Percentiles rank a stretch among this genome's conserved stretches.
Conservation (phyloP, 2,888 invertebrate species). For the Xylota sylvarum region DNA sequence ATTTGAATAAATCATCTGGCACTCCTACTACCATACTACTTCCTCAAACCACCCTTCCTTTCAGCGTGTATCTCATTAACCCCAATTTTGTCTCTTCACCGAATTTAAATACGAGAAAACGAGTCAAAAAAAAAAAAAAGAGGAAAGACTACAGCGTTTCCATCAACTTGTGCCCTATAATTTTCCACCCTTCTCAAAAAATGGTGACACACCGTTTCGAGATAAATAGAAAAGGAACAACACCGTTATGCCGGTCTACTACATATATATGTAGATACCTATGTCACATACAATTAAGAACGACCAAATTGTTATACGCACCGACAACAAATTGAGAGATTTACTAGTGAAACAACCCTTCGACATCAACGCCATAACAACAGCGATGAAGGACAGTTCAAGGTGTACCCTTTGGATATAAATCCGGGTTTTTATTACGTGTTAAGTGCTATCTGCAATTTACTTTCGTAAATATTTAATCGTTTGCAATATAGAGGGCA, state of each 20-base stretch:
- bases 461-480: constrained; percentile 76
- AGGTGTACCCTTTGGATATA: constrained; percentile 70
- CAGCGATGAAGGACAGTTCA: constrained; percentile 51
- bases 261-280: too few species aligned
- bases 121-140: constrained; percentile 21
- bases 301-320: constrained; percentile 67
- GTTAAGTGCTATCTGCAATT: constrained; percentile 77
- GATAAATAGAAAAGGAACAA: constrained; percentile 51
- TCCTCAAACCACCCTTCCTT: constrained; percentile 12
- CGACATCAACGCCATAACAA: constrained; percentile 18
- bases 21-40: constrained; percentile 38
- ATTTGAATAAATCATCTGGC: constrained; percentile 76
- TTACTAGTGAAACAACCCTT: constrained; percentile 63
- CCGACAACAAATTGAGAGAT: constrained; percentile 69
- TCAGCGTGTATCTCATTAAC: constrained; percentile 75
- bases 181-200: constrained; percentile 66
- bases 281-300: constrained; percentile 73
- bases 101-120: constrained; percentile 69
- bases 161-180: constrained; percentile 63
- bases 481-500: constrained; percentile 19
- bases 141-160: constrained; percentile 28
- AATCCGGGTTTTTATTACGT: constrained; percentile 75
- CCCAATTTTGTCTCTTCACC: constrained; percentile 72
- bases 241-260: constrained; percentile 33
- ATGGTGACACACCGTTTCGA: constrained; percentile 56